phyloP scores from a whole-genome alignment of 2,797 vertebrate species.

The Clarias platycephalus region DNA sequence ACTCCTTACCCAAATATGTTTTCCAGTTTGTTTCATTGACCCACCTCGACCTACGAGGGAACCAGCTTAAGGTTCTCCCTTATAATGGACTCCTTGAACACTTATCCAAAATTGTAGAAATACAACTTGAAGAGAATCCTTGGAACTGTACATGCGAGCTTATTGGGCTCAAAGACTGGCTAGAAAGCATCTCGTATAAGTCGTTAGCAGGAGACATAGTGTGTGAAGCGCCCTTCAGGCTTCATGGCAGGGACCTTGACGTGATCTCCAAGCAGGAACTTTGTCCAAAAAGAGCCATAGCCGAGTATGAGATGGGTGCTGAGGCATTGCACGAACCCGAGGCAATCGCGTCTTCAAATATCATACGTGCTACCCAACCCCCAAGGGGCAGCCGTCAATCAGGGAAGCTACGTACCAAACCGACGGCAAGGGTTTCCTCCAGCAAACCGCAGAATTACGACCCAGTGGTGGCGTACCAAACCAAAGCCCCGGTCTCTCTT shows the following conservation, averaged over 20 bases:
- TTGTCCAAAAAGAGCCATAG: constrained; percentile 90
- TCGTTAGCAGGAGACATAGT: constrained; percentile 94
- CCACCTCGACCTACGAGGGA: constrained; percentile 94
- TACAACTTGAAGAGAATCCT: constrained; percentile 96
- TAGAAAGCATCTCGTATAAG: constrained; percentile 94
- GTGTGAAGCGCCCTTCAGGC: constrained; percentile 94
- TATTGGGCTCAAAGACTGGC: constrained; percentile 94
- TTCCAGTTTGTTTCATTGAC: constrained; percentile 94
- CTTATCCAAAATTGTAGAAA: constrained; percentile 92
- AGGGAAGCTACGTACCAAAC: constrained; percentile 86
- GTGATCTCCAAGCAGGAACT: constrained; percentile 96
- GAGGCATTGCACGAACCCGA: constrained; percentile 86
- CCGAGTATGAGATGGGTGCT: constrained; percentile 91
- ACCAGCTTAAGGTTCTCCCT: constrained; percentile 91
- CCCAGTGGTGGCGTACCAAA: constrained; percentile 93
- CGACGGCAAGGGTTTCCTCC: constrained; percentile 82
- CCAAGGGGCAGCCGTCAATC: constrained; percentile 91
- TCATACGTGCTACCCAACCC: constrained; percentile 86
- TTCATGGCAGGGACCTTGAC: constrained; percentile 92
- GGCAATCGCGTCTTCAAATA: constrained; percentile 88
- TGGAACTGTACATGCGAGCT: constrained; percentile 98
- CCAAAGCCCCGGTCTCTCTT: constrained; percentile 97
- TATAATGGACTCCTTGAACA: constrained; percentile 93
- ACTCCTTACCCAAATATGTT: constrained; percentile 86
- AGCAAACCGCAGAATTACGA: constrained; percentile 91